Base-by-base conservation (phyloP, 2,888 invertebrate species). In the Gortyna flavago region DNA sequence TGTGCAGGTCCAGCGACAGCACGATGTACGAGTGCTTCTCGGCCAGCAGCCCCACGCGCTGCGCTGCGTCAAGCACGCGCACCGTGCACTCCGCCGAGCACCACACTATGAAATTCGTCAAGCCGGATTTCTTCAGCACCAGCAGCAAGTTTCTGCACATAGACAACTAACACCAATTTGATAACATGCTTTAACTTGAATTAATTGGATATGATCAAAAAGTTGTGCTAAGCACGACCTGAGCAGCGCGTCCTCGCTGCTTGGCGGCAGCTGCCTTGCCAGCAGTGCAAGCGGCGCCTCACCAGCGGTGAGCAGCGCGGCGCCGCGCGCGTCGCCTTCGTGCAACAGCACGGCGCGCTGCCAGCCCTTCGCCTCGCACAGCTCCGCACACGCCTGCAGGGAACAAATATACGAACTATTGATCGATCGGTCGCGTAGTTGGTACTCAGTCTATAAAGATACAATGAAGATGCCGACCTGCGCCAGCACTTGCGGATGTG, bases 41-140 rank as follows among this genome's bases (percentile, higher is more conserved):
- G 57, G 91, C 89, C 81, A 95, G 93, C 91, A 96, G 91, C n/a
- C 96, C 96, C 80, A 92, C 96, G 89, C 95, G 94, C 92, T 95
- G 95, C 88, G 96, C 95, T 81, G 94, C 95, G 80, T 92, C 93
- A 90, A 96, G 91, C 91, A 95, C 95, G 83, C 94, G 93, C 87
- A 87, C 87, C 82, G 92, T 88, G 90, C 93, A 92, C 91, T 80
- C 92, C 80, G 94, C 93, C 18, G 79, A 87, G 90, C 95, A 93
- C 95, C 95, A 95, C 84, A 95, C 91, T 21, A 95, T 89, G 91
- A 95, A 95, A 72, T 92, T 92, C 48, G 81, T 90, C 72, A 90
- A 89, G 57, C 93, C 93, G 21, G 92, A 91, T 85, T 95, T 94
- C 89, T 96, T 96, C 77, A 96, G 90, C 72, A 95, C 93, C 62